Evolutionary conservation across 2,888 invertebrate species (phyloP).

Genomic region (Drosophila subquinaria): DNA sequence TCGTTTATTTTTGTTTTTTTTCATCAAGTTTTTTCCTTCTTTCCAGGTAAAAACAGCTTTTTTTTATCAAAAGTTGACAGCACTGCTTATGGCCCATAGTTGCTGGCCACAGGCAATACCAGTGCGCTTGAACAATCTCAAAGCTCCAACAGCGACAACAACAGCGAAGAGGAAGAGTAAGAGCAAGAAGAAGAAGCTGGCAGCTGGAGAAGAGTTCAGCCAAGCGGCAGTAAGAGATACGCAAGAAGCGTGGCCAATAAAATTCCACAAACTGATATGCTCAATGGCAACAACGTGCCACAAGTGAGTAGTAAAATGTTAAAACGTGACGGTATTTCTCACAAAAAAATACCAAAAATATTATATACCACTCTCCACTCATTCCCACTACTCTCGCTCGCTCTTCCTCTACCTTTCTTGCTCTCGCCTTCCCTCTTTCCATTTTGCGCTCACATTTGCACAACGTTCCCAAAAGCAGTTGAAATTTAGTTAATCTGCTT

Average conservation of each 20-base stretch:
- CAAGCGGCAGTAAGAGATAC: constrained; percentile 36
- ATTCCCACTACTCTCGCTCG: not conserved
- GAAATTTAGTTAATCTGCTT: constrained; percentile 7
- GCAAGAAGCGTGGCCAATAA: constrained; percentile 81
- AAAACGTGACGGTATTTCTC: constrained; percentile 81
- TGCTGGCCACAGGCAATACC: constrained; percentile 75
- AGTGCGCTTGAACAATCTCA: constrained; percentile 59
- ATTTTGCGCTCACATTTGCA: constrained; percentile 58
- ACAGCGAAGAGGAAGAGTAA: not conserved
- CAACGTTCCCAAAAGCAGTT: constrained; percentile 49
- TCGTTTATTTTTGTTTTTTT: too few species aligned
- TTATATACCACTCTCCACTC: constrained; percentile 26
- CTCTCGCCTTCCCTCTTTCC: not conserved
- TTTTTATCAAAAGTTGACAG: too few species aligned
- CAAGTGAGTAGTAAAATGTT: constrained; percentile 80
- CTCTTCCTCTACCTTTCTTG: not conserved
- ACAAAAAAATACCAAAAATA: constrained; percentile 40
- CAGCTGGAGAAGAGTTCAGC: constrained; percentile 8
- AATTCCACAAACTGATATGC: constrained; percentile 77
- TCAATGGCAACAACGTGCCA: constrained; percentile 80
- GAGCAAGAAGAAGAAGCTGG: not conserved
- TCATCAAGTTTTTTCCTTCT: too few species aligned
- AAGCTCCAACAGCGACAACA: constrained; percentile 28
- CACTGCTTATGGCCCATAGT: constrained; percentile 14
- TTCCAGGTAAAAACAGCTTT: too few species aligned